phyloP scores from a whole-genome alignment of 2,888 invertebrate genomes.

The Gymnoscelis rufifasciata region DNA sequence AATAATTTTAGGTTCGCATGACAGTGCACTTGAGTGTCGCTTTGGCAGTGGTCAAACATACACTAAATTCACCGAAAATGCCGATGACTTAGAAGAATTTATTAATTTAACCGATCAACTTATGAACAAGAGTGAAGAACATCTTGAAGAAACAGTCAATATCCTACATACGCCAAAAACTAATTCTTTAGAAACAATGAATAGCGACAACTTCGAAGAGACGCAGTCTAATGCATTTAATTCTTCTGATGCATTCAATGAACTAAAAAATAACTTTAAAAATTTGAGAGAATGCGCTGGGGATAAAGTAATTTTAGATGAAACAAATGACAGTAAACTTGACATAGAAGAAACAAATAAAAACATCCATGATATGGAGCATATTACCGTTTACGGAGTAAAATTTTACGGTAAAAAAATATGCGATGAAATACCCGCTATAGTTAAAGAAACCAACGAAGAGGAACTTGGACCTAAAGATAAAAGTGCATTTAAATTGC shows the following conservation, averaged over 20 bases:
- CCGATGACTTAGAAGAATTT: constrained; percentile 66
- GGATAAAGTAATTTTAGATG: constrained; percentile 29
- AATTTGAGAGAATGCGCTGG: constrained; percentile 50
- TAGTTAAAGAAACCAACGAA: constrained; percentile 1
- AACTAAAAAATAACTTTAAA: constrained; percentile 58
- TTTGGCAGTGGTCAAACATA: constrained; percentile 71
- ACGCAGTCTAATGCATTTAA: constrained; percentile 32
- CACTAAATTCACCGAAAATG: constrained; percentile 67
- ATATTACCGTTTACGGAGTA: constrained; percentile 62
- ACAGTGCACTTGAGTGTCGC: constrained; percentile 42
- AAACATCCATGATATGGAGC: constrained; percentile 61
- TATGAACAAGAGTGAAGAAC: constrained; percentile 38
- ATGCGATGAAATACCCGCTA: constrained; percentile 15
- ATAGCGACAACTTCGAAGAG: constrained; percentile 30
- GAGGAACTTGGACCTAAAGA: not conserved
- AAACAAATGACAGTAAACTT: constrained; percentile 29
- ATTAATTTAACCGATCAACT: constrained; percentile 64
- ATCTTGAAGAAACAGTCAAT: constrained; percentile 37
- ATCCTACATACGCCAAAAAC: constrained; percentile 63
- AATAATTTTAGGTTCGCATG: constrained; percentile 21
- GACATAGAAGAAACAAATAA: constrained; percentile 32
- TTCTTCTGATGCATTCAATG: constrained; percentile 57
- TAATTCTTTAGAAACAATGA: constrained; percentile 59
- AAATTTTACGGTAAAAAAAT: constrained; percentile 45
- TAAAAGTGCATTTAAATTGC: constrained; percentile 47